These are phyloP conservation scores for Limnephilus rhombicus DNA, from an alignment of 2,888 invertebrate species.

Conservation along the genomic window DNA sequence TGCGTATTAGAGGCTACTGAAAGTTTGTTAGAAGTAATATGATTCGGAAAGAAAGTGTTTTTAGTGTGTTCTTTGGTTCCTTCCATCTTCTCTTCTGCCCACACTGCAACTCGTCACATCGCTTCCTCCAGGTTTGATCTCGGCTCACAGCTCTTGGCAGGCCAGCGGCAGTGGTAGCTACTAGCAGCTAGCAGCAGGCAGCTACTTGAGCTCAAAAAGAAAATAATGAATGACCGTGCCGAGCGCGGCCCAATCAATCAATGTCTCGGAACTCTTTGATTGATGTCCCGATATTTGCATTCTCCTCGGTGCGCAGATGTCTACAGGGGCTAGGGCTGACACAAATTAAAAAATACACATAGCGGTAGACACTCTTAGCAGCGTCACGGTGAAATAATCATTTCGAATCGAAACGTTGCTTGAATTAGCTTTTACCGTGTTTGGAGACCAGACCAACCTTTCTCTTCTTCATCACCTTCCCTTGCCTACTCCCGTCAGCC, in stretches of 20 bases:
- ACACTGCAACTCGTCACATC: not conserved
- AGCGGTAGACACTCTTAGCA: too few species aligned
- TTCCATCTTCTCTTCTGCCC: not conserved
- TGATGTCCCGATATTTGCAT: constrained; percentile 65
- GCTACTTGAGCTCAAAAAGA: constrained; percentile 50
- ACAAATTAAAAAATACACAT: not conserved
- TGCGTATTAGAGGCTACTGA: too few species aligned
- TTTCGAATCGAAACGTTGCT: too few species aligned
- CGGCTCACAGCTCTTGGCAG: not conserved
- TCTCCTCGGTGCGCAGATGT: constrained; percentile 56
- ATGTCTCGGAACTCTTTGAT: constrained; percentile 64
- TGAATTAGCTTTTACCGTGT: too few species aligned
- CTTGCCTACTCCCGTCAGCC: too few species aligned
- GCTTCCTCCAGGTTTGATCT: not conserved
- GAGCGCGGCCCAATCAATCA: constrained; percentile 62
- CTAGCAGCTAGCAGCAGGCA: not conserved
- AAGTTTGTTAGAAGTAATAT: not conserved
- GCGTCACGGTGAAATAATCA: too few species aligned
- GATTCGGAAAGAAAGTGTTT: not conserved
- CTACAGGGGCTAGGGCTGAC: constrained; percentile 12
- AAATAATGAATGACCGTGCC: constrained; percentile 62
- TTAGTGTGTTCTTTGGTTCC: not conserved
- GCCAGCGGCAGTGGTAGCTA: not conserved
- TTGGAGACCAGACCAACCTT: too few species aligned
- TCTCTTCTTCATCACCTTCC: too few species aligned